Base-by-base conservation (phyloP, 2,888 invertebrate species). In the Xiphydria camelus region DNA sequence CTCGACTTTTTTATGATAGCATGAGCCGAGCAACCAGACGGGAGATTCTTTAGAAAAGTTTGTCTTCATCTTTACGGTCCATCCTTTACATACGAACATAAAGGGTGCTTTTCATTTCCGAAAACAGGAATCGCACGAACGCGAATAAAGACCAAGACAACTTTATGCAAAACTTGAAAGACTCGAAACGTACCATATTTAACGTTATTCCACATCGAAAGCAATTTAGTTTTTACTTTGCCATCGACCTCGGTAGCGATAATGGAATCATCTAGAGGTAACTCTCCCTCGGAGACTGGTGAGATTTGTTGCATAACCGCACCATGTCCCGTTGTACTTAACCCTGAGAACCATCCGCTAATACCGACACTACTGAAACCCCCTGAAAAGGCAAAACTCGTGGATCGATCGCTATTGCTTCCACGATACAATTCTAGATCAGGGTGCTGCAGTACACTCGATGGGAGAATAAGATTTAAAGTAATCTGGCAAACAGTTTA, bases 201-300 rank as follows among this genome's bases (percentile, higher is more conserved):
- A 47, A 94, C 86, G 76, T 93, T 93, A 75, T 93, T 92, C 92
- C 92, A 93, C 84, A 92, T 89, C 26, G 91, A 90, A 65, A 91
- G 76, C 39, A 94, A 75, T 53, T 88, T 86, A 18, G 89, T 88
- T 75, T 92, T 92, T 56, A 93, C 85, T 79, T 86, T 90, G 63
- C 84, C 84, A 73, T 86, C 86, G 43, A 83, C 80, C 66, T 87
- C 86, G 14, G 78, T 66, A 9, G 57, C 53, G 6, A 60, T 55
- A 1, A 48, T 55, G 2, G 62, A 47, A 37, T 72, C 72, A 33
- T 69, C 63, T 49, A 63, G 39, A 14, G 58, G 53, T 21, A 60
- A 26, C 40, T 64, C 68, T 19, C 52, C 44, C 21, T 60, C 55
- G 1, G 60, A 34, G 3, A 57, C 49, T 4, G 54, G 53, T 22